Evolutionary conservation across 1,140 invertebrate species (phyloP).

Genomic region (Hylyphantes graminicola): DNA sequence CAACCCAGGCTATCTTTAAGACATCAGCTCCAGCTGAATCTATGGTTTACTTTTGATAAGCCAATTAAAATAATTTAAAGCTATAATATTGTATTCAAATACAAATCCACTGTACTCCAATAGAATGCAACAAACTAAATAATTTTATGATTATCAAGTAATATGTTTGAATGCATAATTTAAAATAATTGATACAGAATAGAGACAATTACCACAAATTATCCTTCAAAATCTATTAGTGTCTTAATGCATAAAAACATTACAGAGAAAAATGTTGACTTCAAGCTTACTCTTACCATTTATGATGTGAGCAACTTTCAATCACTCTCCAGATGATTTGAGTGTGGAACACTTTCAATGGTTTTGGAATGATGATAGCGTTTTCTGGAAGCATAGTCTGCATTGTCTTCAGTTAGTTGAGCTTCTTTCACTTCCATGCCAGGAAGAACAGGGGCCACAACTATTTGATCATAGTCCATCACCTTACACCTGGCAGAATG

Average conservation of each 20-base stretch:
- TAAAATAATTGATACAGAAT: too few species aligned
- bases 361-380: slow-evolving; percentile 73
- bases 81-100: too few species aligned
- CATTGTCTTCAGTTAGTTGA: slow-evolving; percentile 93
- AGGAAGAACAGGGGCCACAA: slow-evolving; percentile 86
- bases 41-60: too few species aligned
- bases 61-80: too few species aligned
- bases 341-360: slow-evolving; percentile 35
- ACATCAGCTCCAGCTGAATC: too few species aligned
- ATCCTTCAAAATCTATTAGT: too few species aligned
- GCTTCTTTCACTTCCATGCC: slow-evolving; percentile 83
- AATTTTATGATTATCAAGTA: too few species aligned
- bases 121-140: too few species aligned
- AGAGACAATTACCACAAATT: too few species aligned
- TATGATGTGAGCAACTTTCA: slow-evolving; percentile 31
- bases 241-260: not conserved
- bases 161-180: too few species aligned
- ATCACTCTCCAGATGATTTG: slow-evolving; percentile 49
- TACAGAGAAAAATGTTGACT: not conserved
- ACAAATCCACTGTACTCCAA: too few species aligned
- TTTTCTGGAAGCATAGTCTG: slow-evolving; percentile 89
- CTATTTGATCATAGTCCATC: slow-evolving; percentile 85
- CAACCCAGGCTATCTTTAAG: too few species aligned
- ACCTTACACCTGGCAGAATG: slow-evolving; percentile 60
- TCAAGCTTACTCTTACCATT: not conserved